Evolutionary conservation across 2,888 invertebrate species (phyloP).

Genomic region (Polia nebulosa): DNA sequence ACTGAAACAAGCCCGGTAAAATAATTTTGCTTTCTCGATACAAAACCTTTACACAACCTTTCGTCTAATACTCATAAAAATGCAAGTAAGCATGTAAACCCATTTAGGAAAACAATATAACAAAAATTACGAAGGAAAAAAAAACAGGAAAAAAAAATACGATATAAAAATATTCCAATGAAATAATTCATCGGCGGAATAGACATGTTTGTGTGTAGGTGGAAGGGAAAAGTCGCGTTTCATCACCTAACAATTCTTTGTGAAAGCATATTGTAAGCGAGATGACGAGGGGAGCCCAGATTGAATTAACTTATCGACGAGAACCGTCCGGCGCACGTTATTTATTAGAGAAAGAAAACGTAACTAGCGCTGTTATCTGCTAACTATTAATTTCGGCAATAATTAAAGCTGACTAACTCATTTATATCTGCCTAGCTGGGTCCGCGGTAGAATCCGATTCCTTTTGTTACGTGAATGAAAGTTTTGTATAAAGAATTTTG

Average conservation of each 20-base stretch:
- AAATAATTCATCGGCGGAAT: slow-evolving; percentile 67
- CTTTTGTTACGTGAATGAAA: slow-evolving; percentile 63
- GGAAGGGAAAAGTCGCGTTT: slow-evolving; percentile 76
- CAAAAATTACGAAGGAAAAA: slow-evolving; percentile 45
- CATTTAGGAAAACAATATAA: slow-evolving; percentile 57
- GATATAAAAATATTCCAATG: slow-evolving; percentile 63
- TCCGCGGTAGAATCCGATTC: slow-evolving; percentile 61
- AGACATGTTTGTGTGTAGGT: slow-evolving; percentile 67
- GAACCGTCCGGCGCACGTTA: slow-evolving; percentile 77
- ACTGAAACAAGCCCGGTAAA: slow-evolving; percentile 10
- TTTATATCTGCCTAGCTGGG: slow-evolving; percentile 74
- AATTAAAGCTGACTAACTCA: slow-evolving; percentile 84
- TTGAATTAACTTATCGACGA: slow-evolving; percentile 88
- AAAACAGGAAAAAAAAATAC: slow-evolving; percentile 54
- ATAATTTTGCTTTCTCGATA: slow-evolving; percentile 30
- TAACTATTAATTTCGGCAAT: slow-evolving; percentile 86
- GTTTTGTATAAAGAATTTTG: slow-evolving; percentile 53
- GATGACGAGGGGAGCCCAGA: slow-evolving; percentile 86
- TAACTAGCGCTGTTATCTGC: slow-evolving; percentile 80
- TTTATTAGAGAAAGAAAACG: slow-evolving; percentile 84
- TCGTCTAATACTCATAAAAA: slow-evolving; percentile 34
- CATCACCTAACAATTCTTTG: slow-evolving; percentile 79
- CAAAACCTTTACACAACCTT: slow-evolving; percentile 38
- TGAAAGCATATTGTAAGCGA: slow-evolving; percentile 77
- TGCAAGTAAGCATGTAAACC: slow-evolving; percentile 52